These are phyloP conservation scores for Incurvaria masculella DNA, from an alignment of 2,888 invertebrate genomes.

Conservation along the genomic window DNA sequence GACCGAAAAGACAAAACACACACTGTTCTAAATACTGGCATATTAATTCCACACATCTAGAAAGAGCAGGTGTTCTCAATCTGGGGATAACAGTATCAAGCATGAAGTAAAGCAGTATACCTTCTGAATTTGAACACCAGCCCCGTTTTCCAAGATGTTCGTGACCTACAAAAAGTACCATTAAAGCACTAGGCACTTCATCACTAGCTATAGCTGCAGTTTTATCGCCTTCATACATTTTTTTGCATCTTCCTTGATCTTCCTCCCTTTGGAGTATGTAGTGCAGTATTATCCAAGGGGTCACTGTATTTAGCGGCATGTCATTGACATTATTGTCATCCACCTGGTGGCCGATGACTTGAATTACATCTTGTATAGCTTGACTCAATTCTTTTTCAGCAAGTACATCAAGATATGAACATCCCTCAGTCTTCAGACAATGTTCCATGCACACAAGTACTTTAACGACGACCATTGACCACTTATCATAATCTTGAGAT, in stretches of 20 bases:
- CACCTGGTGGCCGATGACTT: slow-evolving; percentile 74
- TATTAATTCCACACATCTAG: slow-evolving; percentile 63
- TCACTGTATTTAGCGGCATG: slow-evolving; percentile 66
- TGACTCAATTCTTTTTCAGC: slow-evolving; percentile 60
- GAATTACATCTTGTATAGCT: slow-evolving; percentile 70
- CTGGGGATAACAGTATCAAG: slow-evolving; percentile 71
- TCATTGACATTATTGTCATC: slow-evolving; percentile 65
- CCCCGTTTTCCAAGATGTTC: slow-evolving; percentile 73
- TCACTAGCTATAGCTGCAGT: slow-evolving; percentile 44
- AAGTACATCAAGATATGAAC: slow-evolving; percentile 50
- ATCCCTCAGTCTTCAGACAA: slow-evolving; percentile 39
- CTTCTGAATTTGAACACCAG: slow-evolving; percentile 78
- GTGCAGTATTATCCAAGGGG: slow-evolving; percentile 83
- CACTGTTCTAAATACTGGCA: slow-evolving; percentile 80
- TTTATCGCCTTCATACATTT: slow-evolving; percentile 33
- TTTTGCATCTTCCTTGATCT: slow-evolving; percentile 60
- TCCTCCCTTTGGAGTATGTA: slow-evolving; percentile 73
- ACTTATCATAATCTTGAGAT: slow-evolving; percentile 42
- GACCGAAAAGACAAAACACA: slow-evolving; percentile 80
- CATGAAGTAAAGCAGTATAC: slow-evolving; percentile 74
- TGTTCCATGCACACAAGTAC: slow-evolving; percentile 46
- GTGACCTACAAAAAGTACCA: slow-evolving; percentile 78
- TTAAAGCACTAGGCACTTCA: slow-evolving; percentile 68
- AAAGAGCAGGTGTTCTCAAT: slow-evolving; percentile 62
- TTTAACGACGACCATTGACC: slow-evolving; percentile 44